These are phyloP conservation scores for Pseudachorutes palmiensis DNA, from an alignment of 1,140 invertebrate genomes.

Conservation along the genomic window DNA sequence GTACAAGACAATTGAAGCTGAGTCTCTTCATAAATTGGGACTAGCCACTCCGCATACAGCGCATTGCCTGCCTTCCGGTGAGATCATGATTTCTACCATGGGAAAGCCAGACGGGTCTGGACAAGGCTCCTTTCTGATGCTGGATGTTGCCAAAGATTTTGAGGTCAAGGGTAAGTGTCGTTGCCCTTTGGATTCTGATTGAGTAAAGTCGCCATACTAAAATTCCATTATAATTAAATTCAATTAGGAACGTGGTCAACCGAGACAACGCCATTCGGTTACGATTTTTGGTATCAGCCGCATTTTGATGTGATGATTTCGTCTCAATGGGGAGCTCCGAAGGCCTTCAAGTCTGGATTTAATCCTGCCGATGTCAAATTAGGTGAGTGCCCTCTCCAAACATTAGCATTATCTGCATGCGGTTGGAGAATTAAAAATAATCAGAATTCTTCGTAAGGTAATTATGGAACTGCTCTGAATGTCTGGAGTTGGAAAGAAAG, in stretches of 20 bases:
- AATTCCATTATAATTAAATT: neutral
- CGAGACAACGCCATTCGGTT: conserved; percentile 46
- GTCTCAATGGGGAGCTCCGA: conserved; percentile 85
- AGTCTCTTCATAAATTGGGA: conserved; percentile 63
- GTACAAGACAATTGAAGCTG: conserved; percentile 53
- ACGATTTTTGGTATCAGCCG: conserved; percentile 75
- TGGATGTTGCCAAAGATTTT: conserved; percentile 69
- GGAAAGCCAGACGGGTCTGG: conserved; percentile 66
- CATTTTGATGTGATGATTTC: conserved; percentile 82
- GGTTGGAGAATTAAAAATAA: too few relatives aligned
- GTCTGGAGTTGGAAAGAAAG: conserved; percentile 82
- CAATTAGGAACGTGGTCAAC: conserved; percentile 46
- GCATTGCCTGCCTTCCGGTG: conserved; percentile 82
- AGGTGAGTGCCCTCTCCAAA: conserved; percentile 41
- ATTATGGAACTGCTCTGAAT: conserved; percentile 76
- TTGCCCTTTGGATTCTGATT: too few relatives aligned
- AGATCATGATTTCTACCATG: conserved; percentile 91
- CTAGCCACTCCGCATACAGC: conserved; percentile 80
- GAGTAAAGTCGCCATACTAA: too few relatives aligned
- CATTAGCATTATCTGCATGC: conserved; percentile 7
- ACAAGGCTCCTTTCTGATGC: conserved; percentile 76
- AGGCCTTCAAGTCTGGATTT: conserved; percentile 70
- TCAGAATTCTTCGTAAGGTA: conserved; percentile 44
- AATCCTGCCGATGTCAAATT: conserved; percentile 50
- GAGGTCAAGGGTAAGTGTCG: conserved; percentile 61